Base-by-base conservation (phyloP, 2,888 invertebrate genomes). In the Nycteola revayana region DNA sequence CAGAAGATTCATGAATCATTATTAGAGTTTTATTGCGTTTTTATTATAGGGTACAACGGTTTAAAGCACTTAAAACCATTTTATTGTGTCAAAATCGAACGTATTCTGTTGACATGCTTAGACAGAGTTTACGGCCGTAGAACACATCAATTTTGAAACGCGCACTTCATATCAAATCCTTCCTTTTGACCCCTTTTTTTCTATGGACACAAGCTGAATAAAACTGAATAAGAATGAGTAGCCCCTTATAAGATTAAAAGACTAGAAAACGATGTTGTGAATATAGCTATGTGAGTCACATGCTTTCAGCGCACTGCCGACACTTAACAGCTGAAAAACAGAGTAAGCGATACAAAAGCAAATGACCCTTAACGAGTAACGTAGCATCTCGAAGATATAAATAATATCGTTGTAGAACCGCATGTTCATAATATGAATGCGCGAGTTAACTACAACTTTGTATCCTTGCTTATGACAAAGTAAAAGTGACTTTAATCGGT, bases 301-400 rank as follows among this genome's bases (percentile, higher is more conserved):
- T 44, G 54, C 58, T 65, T 60, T 54, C 58, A 38, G 35, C 49
- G 45, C 46, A 44, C 57, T 54, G 48, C 50, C 52, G 35, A 40
- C 56, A 59, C 52, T 59, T 47, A 56, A 57, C 58, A 52, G 53
- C 66, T 71, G 67, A 70, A 76, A 75, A 68, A 75, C n/a, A 66
- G 57, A 67, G 58, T 56, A 55, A 56, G 54, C 66, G 49, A 62
- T 59, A 58, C 52, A 47, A 73, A 73, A 79, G 72, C 74, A 80
- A 81, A 81, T 77, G 75, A 79, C 77, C 78, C 78, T 76, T 75
- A 77, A 77, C 72, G 70, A 68, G 71, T 72, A 74, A 69, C 69
- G 46, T 63, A 64, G 60, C 69, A 73, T 72, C 73, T 66, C 73
- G 55, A 63, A 69, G 79, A 73, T 77, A 80, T 79, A 79, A 81